Evolutionary conservation across 2,888 invertebrate genomes (phyloP).

Genomic region (Stenoptilia bipunctidactyla): DNA sequence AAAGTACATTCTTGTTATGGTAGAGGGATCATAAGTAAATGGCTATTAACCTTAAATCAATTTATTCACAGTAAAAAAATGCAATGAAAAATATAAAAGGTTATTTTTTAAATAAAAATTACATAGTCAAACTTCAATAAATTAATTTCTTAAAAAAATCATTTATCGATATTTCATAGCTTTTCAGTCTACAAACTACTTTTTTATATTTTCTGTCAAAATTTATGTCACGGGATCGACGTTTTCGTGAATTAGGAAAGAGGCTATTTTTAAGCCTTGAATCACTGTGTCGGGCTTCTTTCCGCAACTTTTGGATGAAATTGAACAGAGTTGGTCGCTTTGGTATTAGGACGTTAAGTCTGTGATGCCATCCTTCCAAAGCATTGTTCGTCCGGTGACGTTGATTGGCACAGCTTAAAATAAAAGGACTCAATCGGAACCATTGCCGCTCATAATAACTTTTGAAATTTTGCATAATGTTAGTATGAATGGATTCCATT

Average conservation of each 20-base stretch:
- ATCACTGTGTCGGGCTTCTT: conserved; percentile 5
- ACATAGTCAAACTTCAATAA: too few relatives aligned
- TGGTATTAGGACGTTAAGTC: conserved; percentile 6
- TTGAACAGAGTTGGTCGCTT: neutral
- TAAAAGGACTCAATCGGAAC: conserved; percentile 4
- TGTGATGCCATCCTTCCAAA: conserved; percentile 7
- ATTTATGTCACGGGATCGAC: conserved; percentile 3
- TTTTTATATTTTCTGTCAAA: conserved; percentile 5
- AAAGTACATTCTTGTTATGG: too few relatives aligned
- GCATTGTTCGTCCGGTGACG: conserved; percentile 8
- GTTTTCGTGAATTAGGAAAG: conserved; percentile 5
- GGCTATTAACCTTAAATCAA: too few relatives aligned
- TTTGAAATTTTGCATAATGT: conserved; percentile 5
- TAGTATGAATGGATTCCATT: neutral
- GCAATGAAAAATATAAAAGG: too few relatives aligned
- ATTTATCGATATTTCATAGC: too few relatives aligned
- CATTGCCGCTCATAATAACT: conserved; percentile 8
- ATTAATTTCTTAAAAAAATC: too few relatives aligned
- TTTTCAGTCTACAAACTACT: too few relatives aligned
- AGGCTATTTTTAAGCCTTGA: conserved; percentile 5
- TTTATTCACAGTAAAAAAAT: too few relatives aligned
- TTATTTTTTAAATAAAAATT: too few relatives aligned
- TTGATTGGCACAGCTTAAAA: too few relatives aligned
- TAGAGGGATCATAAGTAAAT: too few relatives aligned
- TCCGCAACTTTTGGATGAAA: conserved; percentile 7